Evolutionary conservation across 2,797 vertebrate genomes (phyloP), one percentile per base, ranked within the genome.

Genomic region (Pitangus sulphuratus): DNA sequence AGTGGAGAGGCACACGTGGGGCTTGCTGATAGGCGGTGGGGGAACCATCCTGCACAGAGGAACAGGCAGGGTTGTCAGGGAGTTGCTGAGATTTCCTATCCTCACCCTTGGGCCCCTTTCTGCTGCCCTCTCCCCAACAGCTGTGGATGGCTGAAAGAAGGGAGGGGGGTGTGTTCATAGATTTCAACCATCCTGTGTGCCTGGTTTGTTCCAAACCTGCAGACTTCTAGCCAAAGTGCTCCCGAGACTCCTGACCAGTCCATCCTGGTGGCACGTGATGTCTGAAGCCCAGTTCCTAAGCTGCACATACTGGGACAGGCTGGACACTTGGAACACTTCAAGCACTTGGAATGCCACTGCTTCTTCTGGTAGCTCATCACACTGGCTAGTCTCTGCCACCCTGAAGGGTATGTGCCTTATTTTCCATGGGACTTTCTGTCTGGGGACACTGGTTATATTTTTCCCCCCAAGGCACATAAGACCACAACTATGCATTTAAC

Each of bases 1-100:
- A 45, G 98, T 98, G 81, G 98, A 98, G 86, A 99, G 98, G 98
- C 98, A 99, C 94, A 99, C 98, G 2, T 99, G 99, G 79, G 98
- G 98, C 97, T 99, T 99, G 98, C 98, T 99, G 97, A 98, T 98
- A 65, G 98, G 98, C 64, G 98, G 97, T 56, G 98, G 98, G 74
- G 98, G 98, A 84, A 98, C 98, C 98, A 98, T 98, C 89, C 98
- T 98, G 95, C 84, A 82, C 5, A 7, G 84, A 95, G 71, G 85
- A 96, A 96, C 42, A 92, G 33, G 80, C 16, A 89, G 57, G 42
- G 69, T 48, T 3, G 0, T 89, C 76, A 96, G 45, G 45, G 45
- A 85, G 70, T 9, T 74, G 58, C 35, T 64, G 40, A 60, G 56
- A 79, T 85, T 77, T 80, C 39, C 66, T 47, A 24, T 50, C 15